Evolutionary conservation across 64 coral and sea anemone genomes (phyloP).

Genomic region (Montipora foliosa): DNA sequence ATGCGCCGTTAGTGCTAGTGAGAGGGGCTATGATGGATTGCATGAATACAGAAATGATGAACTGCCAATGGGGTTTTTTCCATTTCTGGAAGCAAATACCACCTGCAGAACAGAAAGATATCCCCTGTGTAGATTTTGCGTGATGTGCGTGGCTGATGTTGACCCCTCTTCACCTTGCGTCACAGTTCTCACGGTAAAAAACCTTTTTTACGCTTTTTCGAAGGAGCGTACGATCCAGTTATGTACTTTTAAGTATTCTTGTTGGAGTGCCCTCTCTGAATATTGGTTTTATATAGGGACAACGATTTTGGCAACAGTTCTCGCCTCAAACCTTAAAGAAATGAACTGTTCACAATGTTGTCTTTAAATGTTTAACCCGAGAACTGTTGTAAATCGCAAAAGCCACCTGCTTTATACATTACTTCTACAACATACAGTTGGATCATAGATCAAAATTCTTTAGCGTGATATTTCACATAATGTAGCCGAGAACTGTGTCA

Average conservation of each 20-base stretch:
- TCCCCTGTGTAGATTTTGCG: background rate
- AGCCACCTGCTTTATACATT: background rate
- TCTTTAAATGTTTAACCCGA: background rate
- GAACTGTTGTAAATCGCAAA: background rate
- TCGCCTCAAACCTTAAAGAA: background rate
- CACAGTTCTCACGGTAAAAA: background rate
- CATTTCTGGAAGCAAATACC: background rate
- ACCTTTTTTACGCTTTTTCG: background rate
- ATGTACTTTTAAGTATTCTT: background rate
- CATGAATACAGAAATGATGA: background rate
- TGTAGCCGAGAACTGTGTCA: background rate
- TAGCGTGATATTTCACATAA: background rate
- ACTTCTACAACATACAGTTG: background rate
- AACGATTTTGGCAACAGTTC: background rate
- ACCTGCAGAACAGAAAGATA: background rate
- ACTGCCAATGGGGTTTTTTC: background rate
- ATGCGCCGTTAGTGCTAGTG: background rate
- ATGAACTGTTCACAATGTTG: background rate
- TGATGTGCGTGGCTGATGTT: background rate
- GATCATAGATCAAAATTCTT: background rate
- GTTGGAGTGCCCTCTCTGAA: background rate
- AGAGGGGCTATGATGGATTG: background rate
- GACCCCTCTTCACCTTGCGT: background rate
- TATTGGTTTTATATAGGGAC: background rate
- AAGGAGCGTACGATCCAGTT: background rate